Percentiles rank a stretch among this genome's conserved stretches.
Evolutionary conservation across 2,797 vertebrate genomes (phyloP).

Genomic region (Centropyge bicolor): DNA sequence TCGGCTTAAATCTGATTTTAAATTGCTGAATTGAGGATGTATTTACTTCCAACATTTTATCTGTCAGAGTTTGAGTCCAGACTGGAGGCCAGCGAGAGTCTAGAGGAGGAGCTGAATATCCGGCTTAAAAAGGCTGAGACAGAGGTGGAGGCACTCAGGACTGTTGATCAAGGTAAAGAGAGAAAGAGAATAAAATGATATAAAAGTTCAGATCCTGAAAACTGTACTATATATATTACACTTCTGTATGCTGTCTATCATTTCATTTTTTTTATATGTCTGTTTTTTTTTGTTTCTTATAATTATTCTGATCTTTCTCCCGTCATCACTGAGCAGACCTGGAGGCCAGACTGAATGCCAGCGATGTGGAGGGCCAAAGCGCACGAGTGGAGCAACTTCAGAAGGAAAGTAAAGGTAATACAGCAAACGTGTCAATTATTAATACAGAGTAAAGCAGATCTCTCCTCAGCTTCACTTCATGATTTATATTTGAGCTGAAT

Average conservation of each 20-base stretch:
- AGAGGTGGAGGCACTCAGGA: slow-evolving; percentile 24
- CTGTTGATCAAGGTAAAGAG: slow-evolving; percentile 35
- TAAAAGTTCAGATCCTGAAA: no score
- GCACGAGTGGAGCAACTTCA: slow-evolving; percentile 25
- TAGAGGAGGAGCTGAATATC: not conserved
- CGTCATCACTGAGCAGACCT: slow-evolving; percentile 27
- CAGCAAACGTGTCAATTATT: slow-evolving; percentile 31
- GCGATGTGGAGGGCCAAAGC: slow-evolving; percentile 21
- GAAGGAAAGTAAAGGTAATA: slow-evolving; percentile 32
- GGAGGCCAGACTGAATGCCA: slow-evolving; percentile 24
- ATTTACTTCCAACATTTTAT: not conserved
- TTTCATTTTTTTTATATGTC: no score
- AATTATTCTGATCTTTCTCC: not conserved
- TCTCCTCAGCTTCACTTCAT: not conserved
- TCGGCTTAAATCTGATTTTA: not conserved
- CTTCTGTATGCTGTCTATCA: no score
- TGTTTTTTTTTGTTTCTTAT: no score
- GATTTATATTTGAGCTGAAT: slow-evolving; percentile 9
- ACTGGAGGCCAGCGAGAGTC: slow-evolving; percentile 23
- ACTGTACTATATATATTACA: no score
- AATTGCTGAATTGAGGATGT: not conserved
- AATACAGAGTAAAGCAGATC: not conserved
- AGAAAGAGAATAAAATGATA: not conserved
- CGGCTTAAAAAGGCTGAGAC: not conserved
- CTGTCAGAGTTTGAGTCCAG: slow-evolving; percentile 30